Evolutionary conservation across 37 sponge, comb jelly and placozoan species (phyloP), one percentile per base, ranked within the genome.

Genomic region (Halichondria panicea): DNA sequence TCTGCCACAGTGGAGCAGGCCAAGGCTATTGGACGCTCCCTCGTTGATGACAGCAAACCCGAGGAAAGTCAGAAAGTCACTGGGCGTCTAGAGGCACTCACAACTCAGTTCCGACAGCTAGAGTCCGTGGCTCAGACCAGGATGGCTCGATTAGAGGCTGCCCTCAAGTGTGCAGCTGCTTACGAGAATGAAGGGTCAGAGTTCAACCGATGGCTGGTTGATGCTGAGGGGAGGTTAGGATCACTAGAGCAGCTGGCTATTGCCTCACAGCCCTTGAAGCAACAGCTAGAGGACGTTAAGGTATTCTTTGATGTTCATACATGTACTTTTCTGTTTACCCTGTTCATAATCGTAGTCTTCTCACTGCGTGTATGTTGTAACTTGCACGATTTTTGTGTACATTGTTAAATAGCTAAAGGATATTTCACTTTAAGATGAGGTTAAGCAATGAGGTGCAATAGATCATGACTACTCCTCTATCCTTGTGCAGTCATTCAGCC

Each of bases 261-360:
- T 25, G 84, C 88, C 57, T 78, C 84, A 36, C 89, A 81, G 22
- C 79, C 79, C 4, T 54, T 91, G 48, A 77, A 81, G 55, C 43
- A 56, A 36, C 80, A 82, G 24, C 39, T 82, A 33, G 75, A 78
- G 21, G 57, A 40, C 40, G 60, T 77, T 33, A 46, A 70, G 73
- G 89, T 88, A 74, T 30, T 19, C 15, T 7, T 64, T 32, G 15
- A 28, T 37, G 38, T 4, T 37, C 3, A 7, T 6, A 48, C 9
- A 9, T 18, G 50, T 18, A 48, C 7, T 9, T 4, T 28, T 56
- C 5, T 13, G 27, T 28, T 9, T 13, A 9, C n/a, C 25, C n/a
- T n/a, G 8, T n/a, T n/a, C 6, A 24, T 21, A 7, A 25, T 58
- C 27, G 12, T 12, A 25, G 60, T 5, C 6, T 5, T 63, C 36